Percentiles rank a stretch among this genome's conserved stretches.
Conservation (phyloP, 2,888 invertebrate species). For the Acronicta aceris region DNA sequence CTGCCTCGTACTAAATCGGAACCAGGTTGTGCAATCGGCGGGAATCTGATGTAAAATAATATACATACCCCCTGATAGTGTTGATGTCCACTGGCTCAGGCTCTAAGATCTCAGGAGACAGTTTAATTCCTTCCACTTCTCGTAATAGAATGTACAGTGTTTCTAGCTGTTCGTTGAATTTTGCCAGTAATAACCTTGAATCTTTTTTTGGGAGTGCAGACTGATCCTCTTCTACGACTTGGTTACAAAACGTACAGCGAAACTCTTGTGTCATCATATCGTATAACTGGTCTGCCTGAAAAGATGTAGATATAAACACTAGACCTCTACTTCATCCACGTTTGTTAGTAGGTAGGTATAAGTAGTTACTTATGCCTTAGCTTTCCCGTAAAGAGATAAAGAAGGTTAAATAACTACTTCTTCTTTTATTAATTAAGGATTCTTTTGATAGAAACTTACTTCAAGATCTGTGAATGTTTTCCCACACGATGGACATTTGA, state of each 20-base stretch:
- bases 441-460: conserved; percentile 80
- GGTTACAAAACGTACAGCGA: conserved; percentile 96
- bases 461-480: conserved; percentile 99
- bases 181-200: conserved; percentile 95
- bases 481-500: conserved; percentile 96
- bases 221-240: conserved; percentile 97
- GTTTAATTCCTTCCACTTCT: conserved; percentile 97
- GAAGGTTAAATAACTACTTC: too few species aligned
- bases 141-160: conserved; percentile 96
- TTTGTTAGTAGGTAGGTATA: too few species aligned
- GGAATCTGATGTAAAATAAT: neutral
- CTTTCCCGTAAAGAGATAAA: too few species aligned
- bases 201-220: conserved; percentile 98
- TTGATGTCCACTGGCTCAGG: conserved; percentile 98
- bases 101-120: conserved; percentile 97
- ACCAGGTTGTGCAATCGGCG: too few species aligned
- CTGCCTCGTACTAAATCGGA: too few species aligned
- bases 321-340: neutral
- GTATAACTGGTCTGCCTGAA: conserved; percentile 95
- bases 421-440: too few species aligned
- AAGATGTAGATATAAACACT: neutral
- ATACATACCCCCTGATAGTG: conserved; percentile 92
- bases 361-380: too few species aligned
- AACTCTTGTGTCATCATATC: conserved; percentile 96
- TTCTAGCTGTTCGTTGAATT: conserved; percentile 98